These are phyloP conservation scores for Allobates femoralis DNA, from an alignment of 2,797 vertebrate species.

Conservation along the genomic window DNA sequence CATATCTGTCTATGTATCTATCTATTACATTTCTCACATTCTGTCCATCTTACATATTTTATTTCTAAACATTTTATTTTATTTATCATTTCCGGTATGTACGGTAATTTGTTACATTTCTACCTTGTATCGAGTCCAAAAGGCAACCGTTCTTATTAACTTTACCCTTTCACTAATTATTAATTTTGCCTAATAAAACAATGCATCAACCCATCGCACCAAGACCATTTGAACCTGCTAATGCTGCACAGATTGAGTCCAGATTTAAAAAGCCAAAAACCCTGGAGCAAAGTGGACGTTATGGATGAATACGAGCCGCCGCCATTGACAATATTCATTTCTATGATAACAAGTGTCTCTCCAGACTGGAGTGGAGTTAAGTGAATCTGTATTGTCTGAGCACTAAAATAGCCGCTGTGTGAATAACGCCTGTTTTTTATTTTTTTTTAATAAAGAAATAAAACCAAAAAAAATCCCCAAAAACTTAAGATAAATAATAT, in stretches of 20 bases:
- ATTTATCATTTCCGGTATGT: too few species aligned
- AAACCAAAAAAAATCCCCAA: neutral
- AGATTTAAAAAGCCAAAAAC: conserved; percentile 49
- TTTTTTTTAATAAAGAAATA: neutral
- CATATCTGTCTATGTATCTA: neutral
- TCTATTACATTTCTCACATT: neutral
- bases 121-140: too few species aligned
- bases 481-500: neutral
- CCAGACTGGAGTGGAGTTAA: conserved; percentile 24
- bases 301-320: conserved; percentile 6
- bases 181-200: neutral
- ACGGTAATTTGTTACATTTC: too few species aligned
- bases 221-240: too few species aligned
- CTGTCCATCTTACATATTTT: neutral
- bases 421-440: neutral
- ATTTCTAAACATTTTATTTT: too few species aligned
- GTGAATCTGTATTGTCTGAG: conserved; percentile 29
- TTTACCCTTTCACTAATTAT: too few species aligned
- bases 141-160: too few species aligned
- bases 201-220: neutral
- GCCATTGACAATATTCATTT: conserved; percentile 26
- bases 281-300: neutral
- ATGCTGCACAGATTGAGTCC: neutral
- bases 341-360: conserved; percentile 33
- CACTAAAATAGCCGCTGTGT: conserved; percentile 16